Conservation (phyloP, 2,113 vertebrate species). For the Nothoprocta perdicaria region DNA sequence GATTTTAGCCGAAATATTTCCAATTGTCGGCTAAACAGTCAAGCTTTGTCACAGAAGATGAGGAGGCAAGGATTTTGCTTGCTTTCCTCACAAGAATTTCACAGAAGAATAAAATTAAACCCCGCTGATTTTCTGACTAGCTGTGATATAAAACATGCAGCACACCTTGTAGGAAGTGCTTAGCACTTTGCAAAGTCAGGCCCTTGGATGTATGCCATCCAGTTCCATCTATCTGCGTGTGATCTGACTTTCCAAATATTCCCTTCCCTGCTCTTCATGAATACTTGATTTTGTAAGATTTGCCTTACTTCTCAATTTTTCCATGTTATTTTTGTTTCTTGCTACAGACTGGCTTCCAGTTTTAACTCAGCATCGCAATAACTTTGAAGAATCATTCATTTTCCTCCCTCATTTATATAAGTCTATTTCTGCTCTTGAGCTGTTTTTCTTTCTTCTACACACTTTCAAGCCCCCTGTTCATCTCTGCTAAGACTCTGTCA, state of each 20-base stretch:
- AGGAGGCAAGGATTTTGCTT: neutral
- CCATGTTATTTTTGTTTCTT: conserved; percentile 21
- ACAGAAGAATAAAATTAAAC: neutral
- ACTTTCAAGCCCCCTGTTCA: conserved; percentile 9
- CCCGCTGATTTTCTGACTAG: neutral
- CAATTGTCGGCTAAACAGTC: neutral
- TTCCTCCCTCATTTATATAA: neutral
- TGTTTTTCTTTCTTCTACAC: neutral
- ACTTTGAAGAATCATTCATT: conserved; percentile 19
- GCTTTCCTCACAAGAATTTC: neutral
- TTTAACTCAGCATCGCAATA: neutral
- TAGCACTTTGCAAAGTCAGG: neutral
- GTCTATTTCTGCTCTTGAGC: neutral
- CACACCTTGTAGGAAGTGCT: neutral
- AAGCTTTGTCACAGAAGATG: neutral
- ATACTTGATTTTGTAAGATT: conserved; percentile 10
- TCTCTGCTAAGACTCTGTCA: conserved; percentile 6
- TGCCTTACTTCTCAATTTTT: neutral
- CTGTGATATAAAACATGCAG: neutral
- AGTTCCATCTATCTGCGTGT: neutral
- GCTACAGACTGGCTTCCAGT: neutral
- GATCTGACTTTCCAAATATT: conserved; percentile 2
- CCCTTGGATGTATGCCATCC: neutral
- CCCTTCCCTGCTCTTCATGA: neutral
- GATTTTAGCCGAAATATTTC: neutral